Percentiles rank a stretch among this genome's conserved stretches.
These are phyloP conservation scores for Spea multiplicata DNA, from an alignment of 2,113 vertebrate genomes.

Conservation along the genomic window DNA sequence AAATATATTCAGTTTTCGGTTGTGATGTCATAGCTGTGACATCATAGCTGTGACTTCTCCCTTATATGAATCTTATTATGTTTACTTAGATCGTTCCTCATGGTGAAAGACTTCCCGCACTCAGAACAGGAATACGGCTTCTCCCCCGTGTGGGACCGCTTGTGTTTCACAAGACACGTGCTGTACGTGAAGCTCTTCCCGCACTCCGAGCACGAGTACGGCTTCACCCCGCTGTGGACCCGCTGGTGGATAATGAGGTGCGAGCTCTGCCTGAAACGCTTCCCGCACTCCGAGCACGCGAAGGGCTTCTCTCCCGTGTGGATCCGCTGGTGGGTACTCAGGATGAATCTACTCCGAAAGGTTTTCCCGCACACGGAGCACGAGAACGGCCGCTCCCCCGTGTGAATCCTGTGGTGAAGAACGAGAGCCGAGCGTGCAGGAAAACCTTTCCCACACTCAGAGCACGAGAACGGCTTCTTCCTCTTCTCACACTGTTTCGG, in stretches of 20 bases:
- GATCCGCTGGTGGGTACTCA: conserved; percentile 53
- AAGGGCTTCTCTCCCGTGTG: conserved; percentile 54
- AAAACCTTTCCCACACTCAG: conserved; percentile 1
- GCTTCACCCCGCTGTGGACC: background rate
- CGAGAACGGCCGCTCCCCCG: conserved; percentile 5
- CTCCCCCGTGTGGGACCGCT: too few relatives aligned
- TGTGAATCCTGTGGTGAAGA: conserved; percentile 18
- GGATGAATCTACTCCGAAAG: conserved; percentile 20
- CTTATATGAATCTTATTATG: too few relatives aligned
- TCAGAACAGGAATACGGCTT: too few relatives aligned
- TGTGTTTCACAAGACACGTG: conserved; percentile 37
- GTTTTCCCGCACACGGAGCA: conserved; percentile 28
- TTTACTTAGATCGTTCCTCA: too few relatives aligned
- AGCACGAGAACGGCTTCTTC: background rate
- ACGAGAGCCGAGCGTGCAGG: background rate
- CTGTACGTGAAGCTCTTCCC: conserved; percentile 50
- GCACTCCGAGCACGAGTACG: conserved; percentile 31
- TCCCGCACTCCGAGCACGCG: conserved; percentile 38
- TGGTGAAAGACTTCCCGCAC: too few relatives aligned
- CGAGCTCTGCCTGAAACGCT: background rate
- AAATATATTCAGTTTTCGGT: too few relatives aligned
- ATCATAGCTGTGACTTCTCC: too few relatives aligned
- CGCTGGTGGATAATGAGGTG: background rate
- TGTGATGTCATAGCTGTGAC: too few relatives aligned
- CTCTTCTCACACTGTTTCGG: background rate